Evolutionary conservation across 1,140 invertebrate species (phyloP).

Genomic region (Melanaphis sacchari): DNA sequence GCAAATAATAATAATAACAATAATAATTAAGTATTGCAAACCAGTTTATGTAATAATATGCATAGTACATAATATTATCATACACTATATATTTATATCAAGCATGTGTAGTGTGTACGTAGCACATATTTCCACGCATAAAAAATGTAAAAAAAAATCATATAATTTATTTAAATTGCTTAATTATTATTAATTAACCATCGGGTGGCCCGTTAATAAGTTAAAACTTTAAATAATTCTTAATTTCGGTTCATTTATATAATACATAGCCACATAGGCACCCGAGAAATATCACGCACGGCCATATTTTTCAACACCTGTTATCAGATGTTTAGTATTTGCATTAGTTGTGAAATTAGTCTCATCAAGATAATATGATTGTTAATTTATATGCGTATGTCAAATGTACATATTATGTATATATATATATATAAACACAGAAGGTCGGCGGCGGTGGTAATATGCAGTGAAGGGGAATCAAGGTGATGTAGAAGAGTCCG

Average conservation of each 20-base stretch:
- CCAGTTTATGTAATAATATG: slow-evolving; percentile 35
- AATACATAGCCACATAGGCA: neutral
- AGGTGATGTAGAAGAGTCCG: slow-evolving; percentile 37
- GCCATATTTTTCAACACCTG: neutral
- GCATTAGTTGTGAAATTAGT: neutral
- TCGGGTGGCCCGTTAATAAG: neutral
- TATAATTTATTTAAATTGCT: slow-evolving; percentile 18
- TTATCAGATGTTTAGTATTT: neutral
- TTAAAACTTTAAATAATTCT: neutral
- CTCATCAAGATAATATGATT: neutral
- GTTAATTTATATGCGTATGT: neutral
- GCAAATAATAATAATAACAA: slow-evolving; percentile 29
- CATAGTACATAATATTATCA: neutral
- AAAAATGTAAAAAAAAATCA: neutral
- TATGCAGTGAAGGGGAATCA: slow-evolving; percentile 48
- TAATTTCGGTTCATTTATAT: neutral
- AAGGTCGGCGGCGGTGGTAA: slow-evolving; percentile 18
- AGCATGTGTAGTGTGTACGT: neutral
- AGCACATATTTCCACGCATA: neutral
- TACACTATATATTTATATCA: neutral
- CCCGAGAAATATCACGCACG: neutral
- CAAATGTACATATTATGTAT: neutral
- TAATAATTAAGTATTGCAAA: slow-evolving; percentile 36
- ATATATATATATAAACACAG: neutral
- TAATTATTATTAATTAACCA: slow-evolving; percentile 27